Base-by-base conservation (phyloP, 1,140 invertebrate genomes). In the Stegodyphus dumicola region DNA sequence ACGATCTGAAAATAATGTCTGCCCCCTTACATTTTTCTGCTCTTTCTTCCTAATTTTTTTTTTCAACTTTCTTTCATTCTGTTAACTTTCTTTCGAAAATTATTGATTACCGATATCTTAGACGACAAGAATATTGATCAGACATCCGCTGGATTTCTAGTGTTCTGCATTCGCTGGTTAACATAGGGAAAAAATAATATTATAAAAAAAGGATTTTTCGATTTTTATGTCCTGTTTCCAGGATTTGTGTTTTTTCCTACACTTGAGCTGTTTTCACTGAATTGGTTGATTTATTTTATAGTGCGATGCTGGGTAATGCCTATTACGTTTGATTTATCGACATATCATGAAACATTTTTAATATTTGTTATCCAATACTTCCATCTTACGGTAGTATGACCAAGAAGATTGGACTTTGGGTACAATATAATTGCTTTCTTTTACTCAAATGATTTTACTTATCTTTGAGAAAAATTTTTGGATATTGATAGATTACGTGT, bases 1-100 rank as follows among this genome's bases (percentile, higher is more conserved):
- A 67, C 70, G 66, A 83, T 83, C 71, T 83, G 64, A 75, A 83
- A 83, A 83, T 83, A 83, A 83, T 83, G 80, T 83, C 80, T 75
- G 56, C 48, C 71, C 54, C 53, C 18, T 48, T 13, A 6, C 75
- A 65, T 74, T 75, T 83, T 60, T 53, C 49, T 48, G n/a, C n/a
- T n/a, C 11, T 75, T 75, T n/a, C 13, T 60, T 83, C 33, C 11
- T 13, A 48, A 49, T 9, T 48, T 75, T 75, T 53, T 74, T 83
- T 83, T 83, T 75, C 64, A 48, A 75, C 69, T 73, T 67, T 33
- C 33, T 33, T 33, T 33, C 33, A 33, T 33, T 33, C 33, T 33
- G 33, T 33, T 33, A 33, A 83, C 64, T 83, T 83, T 83, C 56
- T 83, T 75, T 67, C 17, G 49, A 75, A 83, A 64, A 56, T 66